Base-by-base conservation (phyloP, 92 coral and sea anemone genomes). In the Bergia puertoricense region DNA sequence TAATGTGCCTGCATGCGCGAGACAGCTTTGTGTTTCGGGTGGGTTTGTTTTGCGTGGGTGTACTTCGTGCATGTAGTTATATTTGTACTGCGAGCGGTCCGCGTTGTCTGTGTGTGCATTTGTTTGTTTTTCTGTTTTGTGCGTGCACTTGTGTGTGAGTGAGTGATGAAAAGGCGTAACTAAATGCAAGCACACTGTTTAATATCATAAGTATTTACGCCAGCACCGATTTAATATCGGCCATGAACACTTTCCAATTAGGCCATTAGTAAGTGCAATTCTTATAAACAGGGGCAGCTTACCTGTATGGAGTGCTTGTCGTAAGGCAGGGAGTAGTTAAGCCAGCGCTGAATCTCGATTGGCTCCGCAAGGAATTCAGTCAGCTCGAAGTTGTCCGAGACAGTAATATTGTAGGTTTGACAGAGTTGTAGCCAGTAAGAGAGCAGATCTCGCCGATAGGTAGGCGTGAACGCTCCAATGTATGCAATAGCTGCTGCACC, bases 341-440 rank as follows among this genome's bases (percentile, higher is more conserved):
- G 69, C 99, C 99, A 97, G 62, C 87, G 91, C 89, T 94, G 95
- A 69, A 95, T 93, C 81, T 95, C 99, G 11, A 91, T 89, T 16
- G 98, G 96, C 86, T 95, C 96, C 7, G 97, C 88, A 20, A 97
- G 95, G 91, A 97, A 95, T 30, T 90, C 94, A 4, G 96, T 88
- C 85, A 97, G 93, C 69, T 97, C 99, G 66, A 95, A 97, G 81
- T 93, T 91, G 51, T 89, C 91, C 18, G 97, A 89, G 71, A 93
- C 92, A 0, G 96, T 96, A 73, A 97, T 94, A 71, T 77, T 83
- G 80, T 92, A 92, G 7, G 90, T 80, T 6, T 77, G 91, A 79
- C 99, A 97, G 15, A 90, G 94, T 65, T 92, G 71, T 73, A 86
- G 90, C 99, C 99, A 97, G 20, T 90, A 91, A 2, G 94, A 85